phyloP scores from a whole-genome alignment of 2,113 vertebrate species.

The Grammomys dolichurus region DNA sequence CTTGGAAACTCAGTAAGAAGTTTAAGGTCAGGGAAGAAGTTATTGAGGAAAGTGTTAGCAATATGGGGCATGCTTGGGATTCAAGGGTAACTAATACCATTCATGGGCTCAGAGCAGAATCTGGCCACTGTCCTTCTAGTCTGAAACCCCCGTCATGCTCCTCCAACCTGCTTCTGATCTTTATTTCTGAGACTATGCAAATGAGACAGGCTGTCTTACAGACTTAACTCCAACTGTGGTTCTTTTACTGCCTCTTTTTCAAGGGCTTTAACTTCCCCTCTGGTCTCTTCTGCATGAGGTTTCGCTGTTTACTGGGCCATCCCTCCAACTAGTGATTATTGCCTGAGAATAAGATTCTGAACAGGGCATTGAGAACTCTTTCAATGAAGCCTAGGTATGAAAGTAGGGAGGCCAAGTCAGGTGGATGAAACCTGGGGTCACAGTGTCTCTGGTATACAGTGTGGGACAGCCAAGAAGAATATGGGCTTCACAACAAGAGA shows the following conservation, averaged over 20 bases:
- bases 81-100: neutral
- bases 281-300: neutral
- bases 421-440: neutral
- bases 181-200: slow-evolving; percentile 48
- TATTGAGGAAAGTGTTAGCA: neutral
- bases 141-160: neutral
- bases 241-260: neutral
- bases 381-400: neutral
- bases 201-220: slow-evolving; percentile 1
- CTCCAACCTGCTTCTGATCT: neutral
- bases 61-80: neutral
- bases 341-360: neutral
- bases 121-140: slow-evolving; percentile 2
- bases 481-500: neutral
- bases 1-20: slow-evolving; percentile 40
- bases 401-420: neutral
- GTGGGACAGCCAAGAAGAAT: neutral
- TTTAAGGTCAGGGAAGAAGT: neutral
- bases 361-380: neutral
- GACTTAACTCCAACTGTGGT: neutral
- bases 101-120: slow-evolving; percentile 52
- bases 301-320: neutral
- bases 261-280: neutral
- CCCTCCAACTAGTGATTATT: neutral
- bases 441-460: neutral